Evolutionary conservation across 1,140 invertebrate genomes (phyloP), one percentile per base, ranked within the genome.

Genomic region (Aphelinus atriplicis): DNA sequence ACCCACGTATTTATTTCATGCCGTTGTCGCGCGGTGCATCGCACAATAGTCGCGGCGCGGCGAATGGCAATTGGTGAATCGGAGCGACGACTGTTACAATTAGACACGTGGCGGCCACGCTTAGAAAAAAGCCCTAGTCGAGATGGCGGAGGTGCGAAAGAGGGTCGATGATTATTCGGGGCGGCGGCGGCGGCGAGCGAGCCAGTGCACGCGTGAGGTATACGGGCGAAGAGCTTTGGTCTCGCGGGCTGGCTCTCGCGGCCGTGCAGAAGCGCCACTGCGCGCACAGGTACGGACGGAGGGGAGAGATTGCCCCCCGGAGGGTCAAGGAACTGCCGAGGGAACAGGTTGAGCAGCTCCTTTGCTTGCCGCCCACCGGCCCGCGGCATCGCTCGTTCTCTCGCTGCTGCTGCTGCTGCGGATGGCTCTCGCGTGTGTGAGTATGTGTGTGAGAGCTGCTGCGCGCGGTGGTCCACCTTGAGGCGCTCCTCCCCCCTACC

Each of bases 321-420:
- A 84, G 84, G 86, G 86, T 88, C 86, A 87, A 88, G 85, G 86
- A 87, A 87, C 86, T 88, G 86, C 86, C 86, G 86, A 85, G 85
- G 86, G 86, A 88, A 88, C 86, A 88, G 86, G 86, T 88, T 88
- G 85, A 87, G 83, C 84, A 85, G 84, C 81, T 79, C 80, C 80
- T 62, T 67, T 85, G 84, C 81, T 80, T 80, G 81, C 80, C 80
- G 77, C 79, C 80, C 79, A 83, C 81, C 81, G 79, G 81, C 80
- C 84, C 80, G 4, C 51, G 9, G 4, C 51, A 9, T 4, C 51
- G 9, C 9, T 9, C 82, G 57, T 60, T 26, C 26, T 26, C 26
- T 26, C 26, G 26, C 26, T 26, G 26, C 26, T 26, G 26, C 26
- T 26, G 26, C 26, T 26, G 26, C 26, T 26, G 26, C 26, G 26